These are phyloP conservation scores for Amniataba percoides DNA, from an alignment of 2,797 vertebrate genomes.

Conservation along the genomic window DNA sequence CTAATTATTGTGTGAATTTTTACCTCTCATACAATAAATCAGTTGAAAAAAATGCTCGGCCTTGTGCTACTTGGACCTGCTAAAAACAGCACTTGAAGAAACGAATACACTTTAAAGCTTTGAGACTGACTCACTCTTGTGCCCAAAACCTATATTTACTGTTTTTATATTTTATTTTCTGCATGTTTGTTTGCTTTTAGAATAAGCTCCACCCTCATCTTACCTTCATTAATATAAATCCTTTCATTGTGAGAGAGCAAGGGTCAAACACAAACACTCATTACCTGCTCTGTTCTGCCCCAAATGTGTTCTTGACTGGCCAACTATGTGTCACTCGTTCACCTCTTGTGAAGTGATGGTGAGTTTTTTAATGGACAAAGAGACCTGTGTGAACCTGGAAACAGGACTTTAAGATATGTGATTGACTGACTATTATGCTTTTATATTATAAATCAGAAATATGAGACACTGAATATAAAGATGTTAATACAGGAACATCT, in stretches of 20 bases:
- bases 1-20: conserved; percentile 19
- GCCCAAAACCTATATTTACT: background rate
- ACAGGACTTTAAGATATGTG: background rate
- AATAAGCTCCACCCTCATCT: conserved; percentile 14
- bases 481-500: background rate
- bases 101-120: background rate
- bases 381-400: conserved; percentile 4
- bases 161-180: conserved; percentile 14
- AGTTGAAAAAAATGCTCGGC: background rate
- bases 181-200: background rate
- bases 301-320: conserved; percentile 49
- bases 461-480: background rate
- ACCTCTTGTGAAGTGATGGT: conserved; percentile 31
- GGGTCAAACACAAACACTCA: conserved; percentile 60
- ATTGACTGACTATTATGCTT: background rate
- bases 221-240: conserved; percentile 49
- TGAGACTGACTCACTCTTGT: background rate
- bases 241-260: conserved; percentile 24
- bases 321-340: conserved; percentile 60
- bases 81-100: background rate
- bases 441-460: conserved; percentile 13
- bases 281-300: conserved; percentile 52
- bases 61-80: background rate
- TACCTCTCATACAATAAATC: background rate
- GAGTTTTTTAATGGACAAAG: conserved; percentile 42